Evolutionary conservation across 2,888 invertebrate species (phyloP), one percentile per base, ranked within the genome.

Genomic region (Protonemura montana): DNA sequence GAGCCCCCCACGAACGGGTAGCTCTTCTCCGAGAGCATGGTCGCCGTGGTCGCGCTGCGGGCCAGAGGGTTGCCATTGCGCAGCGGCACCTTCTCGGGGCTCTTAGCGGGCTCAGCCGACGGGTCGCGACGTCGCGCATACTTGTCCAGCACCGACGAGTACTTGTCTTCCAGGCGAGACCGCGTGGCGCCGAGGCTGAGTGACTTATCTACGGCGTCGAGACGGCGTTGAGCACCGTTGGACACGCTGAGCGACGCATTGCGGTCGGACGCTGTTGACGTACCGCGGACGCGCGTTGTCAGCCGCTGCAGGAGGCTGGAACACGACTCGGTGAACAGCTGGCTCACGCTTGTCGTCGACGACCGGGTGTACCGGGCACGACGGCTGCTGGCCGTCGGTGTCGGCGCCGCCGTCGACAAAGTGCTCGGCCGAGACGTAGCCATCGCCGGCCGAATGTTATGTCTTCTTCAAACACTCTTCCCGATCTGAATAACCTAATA

Each of bases 261-360:
- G 76, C 87, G 76, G 29, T 92, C 92, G 76, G 89, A 89, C 6
- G 91, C 90, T 10, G 92, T 95, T 85, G 96, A 96, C 77, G 96
- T 96, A 84, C 96, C 96, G 88, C 97, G 94, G 83, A 94, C 94
- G 88, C 95, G 94, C 59, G 95, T 95, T 10, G 94, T 93, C 89
- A 97, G 93, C 89, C 97, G 94, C 91, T 97, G 97, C 89, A 97
- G 93, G 89, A 97, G 93, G 92, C 94, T 97, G 90, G 96, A 96
- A 92, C 97, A 97, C 89, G 97, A 97, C 91, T 97, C 97, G 89
- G 95, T 95, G 89, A 97, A 92, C 90, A 97, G 92, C 92, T 97
- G 97, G 88, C 97, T 95, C 89, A 97, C 96, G 92, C 97, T 97
- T 84, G 95, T 94, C 85, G 95, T 94, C 76, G 90, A 89, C 85